Percentiles rank a stretch among this genome's conserved stretches.
Conservation (phyloP, 2,888 invertebrate species). For the Ellobium chinense region DNA sequence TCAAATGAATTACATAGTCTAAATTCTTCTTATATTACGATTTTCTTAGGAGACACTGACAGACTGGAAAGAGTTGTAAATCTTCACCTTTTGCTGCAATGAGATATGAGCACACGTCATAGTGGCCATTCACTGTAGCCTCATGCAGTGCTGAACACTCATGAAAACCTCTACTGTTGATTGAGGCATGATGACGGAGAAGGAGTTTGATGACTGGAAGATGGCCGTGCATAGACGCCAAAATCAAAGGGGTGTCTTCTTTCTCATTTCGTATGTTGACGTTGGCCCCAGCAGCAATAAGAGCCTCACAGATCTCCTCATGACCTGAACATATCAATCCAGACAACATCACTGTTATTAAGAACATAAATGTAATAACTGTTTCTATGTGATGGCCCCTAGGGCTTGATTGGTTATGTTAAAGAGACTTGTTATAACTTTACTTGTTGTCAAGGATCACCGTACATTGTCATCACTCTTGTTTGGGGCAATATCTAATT, state of each 20-base stretch:
- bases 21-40: too few relatives aligned
- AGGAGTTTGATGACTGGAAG: constrained; percentile 69
- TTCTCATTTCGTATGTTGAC: constrained; percentile 66
- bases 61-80: too few relatives aligned
- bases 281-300: constrained; percentile 66
- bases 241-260: constrained; percentile 72
- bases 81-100: constrained; percentile 36
- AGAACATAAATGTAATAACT: too few relatives aligned
- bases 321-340: constrained; percentile 42
- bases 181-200: constrained; percentile 65
- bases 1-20: too few relatives aligned
- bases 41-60: too few relatives aligned
- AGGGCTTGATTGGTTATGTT: too few relatives aligned
- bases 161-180: constrained; percentile 67
- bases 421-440: too few relatives aligned
- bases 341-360: too few relatives aligned
- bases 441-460: too few relatives aligned
- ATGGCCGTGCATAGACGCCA: constrained; percentile 70
- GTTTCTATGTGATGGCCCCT: too few relatives aligned
- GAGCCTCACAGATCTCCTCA: constrained; percentile 62
- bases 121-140: constrained; percentile 72
- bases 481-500: too few relatives aligned
- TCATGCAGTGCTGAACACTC: constrained; percentile 72
- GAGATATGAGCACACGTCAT: constrained; percentile 58
- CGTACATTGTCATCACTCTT: too few relatives aligned